Conservation (phyloP, 2,113 vertebrate species). For the human (Homo sapiens) region GRCh38 chr5:39162501-39163000, state of each 20-base stretch:
- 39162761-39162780: neutral
- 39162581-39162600: too few relatives aligned
- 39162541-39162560: too few relatives aligned
- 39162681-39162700: neutral
- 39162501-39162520: too few relatives aligned
- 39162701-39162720: neutral
- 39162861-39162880: neutral
- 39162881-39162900: neutral
- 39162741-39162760: neutral
- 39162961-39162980: neutral
- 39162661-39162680: too few relatives aligned
- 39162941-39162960: neutral
- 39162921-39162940: neutral
- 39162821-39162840: neutral
- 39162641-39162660: too few relatives aligned
- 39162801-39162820: neutral
- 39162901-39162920: neutral
- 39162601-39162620: too few relatives aligned
- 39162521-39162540: too few relatives aligned
- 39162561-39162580: too few relatives aligned
- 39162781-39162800: neutral
- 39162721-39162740: neutral
- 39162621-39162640: too few relatives aligned
- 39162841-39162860: slow-evolving; percentile 30
- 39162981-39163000: neutral